Base-by-base conservation (phyloP, 2,113 vertebrate genomes). In the Bufo gargarizans region DNA sequence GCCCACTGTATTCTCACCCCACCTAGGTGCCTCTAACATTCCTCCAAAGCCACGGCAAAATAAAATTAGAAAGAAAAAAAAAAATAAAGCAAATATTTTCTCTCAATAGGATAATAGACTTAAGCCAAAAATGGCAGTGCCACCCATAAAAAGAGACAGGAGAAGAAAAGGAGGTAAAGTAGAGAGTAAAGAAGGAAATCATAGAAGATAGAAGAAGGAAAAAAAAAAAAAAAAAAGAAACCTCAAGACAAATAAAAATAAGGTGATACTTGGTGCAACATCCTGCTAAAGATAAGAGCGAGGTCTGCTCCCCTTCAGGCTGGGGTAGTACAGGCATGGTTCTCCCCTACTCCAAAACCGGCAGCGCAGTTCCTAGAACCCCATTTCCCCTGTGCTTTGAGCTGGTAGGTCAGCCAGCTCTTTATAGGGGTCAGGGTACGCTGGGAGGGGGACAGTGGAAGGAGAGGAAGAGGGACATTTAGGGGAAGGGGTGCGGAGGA, bases 51-150 rank as follows among this genome's bases (percentile, higher is more conserved):
- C 87, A 88, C 87, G 53, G 87, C 81, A 88, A 88, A 84, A 88
- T 65, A 83, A 83, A 83, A 83, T 50, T n/a, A n/a, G 7, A 65
- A 65, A 19, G 19, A 76, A 76, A 76, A 76, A 76, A 76, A 76
- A 76, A 67, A 50, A 88, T 69, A 77, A 84, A 14, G 67, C 80
- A 88, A 88, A 84, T 84, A 82, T 84, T 69, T 67, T 77, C 87
- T 88, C 81, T 82, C 49, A 55, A 84, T 88, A 88, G 69, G 77
- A 88, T 82, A 88, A 88, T 88, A 88, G 69, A 87, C 79, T 71
- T 80, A 71, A 94, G 92, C 91, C 92, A 92, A 89, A 92, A 92
- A 93, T 92, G 93, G 95, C 94, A 93, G 94, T 92, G 93, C 92
- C 92, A 95, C 93, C 77, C 94, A 92, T 91, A 92, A 90, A 92